Percentiles rank a stretch among this genome's conserved stretches.
Evolutionary conservation across 2,888 invertebrate species (phyloP).

Genomic region (Electrophaes corylata): DNA sequence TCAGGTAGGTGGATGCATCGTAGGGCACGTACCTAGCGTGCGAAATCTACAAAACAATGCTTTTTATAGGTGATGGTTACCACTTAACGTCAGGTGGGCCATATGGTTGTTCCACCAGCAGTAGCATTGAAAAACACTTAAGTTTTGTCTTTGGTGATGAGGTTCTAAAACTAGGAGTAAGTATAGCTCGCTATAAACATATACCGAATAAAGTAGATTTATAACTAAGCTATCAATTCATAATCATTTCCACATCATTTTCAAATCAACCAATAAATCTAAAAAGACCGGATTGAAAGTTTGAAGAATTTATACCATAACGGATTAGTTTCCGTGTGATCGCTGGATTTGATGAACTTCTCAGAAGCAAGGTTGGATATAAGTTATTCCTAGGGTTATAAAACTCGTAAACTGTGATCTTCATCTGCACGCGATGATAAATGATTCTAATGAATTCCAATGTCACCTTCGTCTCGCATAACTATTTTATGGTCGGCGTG

Average conservation of each 20-base stretch:
- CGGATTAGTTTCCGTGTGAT: conserved; percentile 3
- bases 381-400: conserved; percentile 6
- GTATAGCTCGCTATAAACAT: not conserved
- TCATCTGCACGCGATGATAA: conserved; percentile 20
- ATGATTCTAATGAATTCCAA: conserved; percentile 13
- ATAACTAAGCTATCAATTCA: not conserved
- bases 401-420: not conserved
- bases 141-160: too few species aligned
- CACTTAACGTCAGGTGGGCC: too few species aligned
- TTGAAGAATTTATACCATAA: conserved; percentile 3
- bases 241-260: not conserved
- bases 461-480: conserved; percentile 16
- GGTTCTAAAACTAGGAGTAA: not conserved
- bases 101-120: too few species aligned
- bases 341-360: conserved; percentile 1
- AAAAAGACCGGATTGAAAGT: conserved; percentile 2
- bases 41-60: too few species aligned
- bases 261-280: not conserved
- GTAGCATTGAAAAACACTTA: too few species aligned
- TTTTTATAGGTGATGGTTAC: too few species aligned
- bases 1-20: too few species aligned
- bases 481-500: not conserved
- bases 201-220: not conserved
- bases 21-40: too few species aligned
- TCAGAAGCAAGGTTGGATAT: conserved; percentile 1